Percentiles rank a stretch among this genome's conserved stretches.
Conservation (phyloP, 2,888 invertebrate species). For the Mythimna impura region DNA sequence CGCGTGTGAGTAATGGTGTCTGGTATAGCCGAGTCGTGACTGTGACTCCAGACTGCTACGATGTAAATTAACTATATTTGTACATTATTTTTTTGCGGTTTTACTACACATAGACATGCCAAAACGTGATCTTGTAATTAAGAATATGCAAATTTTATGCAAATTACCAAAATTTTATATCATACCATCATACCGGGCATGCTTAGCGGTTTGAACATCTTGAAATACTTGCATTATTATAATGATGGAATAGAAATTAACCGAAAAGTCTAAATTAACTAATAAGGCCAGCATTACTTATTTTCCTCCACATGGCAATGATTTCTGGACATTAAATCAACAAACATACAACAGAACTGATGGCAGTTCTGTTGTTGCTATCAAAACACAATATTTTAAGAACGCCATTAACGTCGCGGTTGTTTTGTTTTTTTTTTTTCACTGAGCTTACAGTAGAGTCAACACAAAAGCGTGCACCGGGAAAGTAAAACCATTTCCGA, state of each 20-base stretch:
- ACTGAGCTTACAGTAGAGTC: constrained; percentile 33
- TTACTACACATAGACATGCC: constrained; percentile 53
- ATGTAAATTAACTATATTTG: constrained; percentile 71
- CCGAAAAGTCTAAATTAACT: background rate
- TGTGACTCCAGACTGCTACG: constrained; percentile 73
- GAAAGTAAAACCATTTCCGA: constrained; percentile 52
- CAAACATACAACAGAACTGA: constrained; percentile 20
- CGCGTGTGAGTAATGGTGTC: constrained; percentile 78
- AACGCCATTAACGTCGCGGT: constrained; percentile 55
- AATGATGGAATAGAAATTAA: constrained; percentile 2
- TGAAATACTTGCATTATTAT: constrained; percentile 10
- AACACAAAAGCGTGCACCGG: constrained; percentile 47
- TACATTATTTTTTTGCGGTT: constrained; percentile 47
- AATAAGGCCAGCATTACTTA: background rate
- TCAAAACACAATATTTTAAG: constrained; percentile 60
- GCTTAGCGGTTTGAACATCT: constrained; percentile 5
- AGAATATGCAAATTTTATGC: constrained; percentile 46
- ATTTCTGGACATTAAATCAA: constrained; percentile 19
- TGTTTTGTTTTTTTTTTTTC: constrained; percentile 57
- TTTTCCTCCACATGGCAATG: constrained; percentile 3
- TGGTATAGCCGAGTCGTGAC: constrained; percentile 76
- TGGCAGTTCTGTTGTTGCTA: constrained; percentile 14
- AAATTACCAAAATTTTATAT: constrained; percentile 46
- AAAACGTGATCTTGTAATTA: constrained; percentile 55
- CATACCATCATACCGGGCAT: constrained; percentile 12